Evolutionary conservation across 2,888 invertebrate species (phyloP).

Genomic region (Acanthosepion esculentum): DNA sequence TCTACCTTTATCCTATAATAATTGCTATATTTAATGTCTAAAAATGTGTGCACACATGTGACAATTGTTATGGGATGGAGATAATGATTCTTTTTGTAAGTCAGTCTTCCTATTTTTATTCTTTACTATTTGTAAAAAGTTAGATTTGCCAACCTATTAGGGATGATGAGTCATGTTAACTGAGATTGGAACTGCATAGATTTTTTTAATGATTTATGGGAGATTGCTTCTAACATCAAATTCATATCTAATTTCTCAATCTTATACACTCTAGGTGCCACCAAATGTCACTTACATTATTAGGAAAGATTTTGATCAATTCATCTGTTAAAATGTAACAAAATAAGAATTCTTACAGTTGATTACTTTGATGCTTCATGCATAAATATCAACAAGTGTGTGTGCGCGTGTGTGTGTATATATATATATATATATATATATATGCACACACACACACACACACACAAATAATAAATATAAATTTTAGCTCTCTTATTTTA

Average conservation of each 20-base stretch:
- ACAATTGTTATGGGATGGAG: no score
- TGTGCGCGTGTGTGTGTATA: background rate
- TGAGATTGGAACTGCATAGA: background rate
- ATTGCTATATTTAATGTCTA: no score
- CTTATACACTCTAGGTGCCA: background rate
- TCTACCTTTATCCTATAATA: no score
- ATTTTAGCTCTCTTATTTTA: no score
- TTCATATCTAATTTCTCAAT: background rate
- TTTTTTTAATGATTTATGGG: background rate
- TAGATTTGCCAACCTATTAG: background rate
- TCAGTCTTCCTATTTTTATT: no score
- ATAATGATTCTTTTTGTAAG: background rate
- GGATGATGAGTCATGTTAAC: background rate
- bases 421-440: no score
- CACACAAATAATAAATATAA: no score
- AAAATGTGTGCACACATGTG: no score
- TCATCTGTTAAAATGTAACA: background rate
- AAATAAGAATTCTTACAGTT: background rate
- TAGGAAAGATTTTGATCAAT: background rate
- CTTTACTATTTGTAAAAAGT: background rate
- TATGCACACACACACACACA: no score
- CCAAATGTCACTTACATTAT: background rate
- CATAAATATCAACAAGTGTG: background rate
- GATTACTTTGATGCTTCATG: background rate
- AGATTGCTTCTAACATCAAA: background rate